Percentiles rank a stretch among this genome's conserved stretches.
phyloP scores from a whole-genome alignment of 2,113 vertebrate species.

The Oxygymnocypris stewartii region DNA sequence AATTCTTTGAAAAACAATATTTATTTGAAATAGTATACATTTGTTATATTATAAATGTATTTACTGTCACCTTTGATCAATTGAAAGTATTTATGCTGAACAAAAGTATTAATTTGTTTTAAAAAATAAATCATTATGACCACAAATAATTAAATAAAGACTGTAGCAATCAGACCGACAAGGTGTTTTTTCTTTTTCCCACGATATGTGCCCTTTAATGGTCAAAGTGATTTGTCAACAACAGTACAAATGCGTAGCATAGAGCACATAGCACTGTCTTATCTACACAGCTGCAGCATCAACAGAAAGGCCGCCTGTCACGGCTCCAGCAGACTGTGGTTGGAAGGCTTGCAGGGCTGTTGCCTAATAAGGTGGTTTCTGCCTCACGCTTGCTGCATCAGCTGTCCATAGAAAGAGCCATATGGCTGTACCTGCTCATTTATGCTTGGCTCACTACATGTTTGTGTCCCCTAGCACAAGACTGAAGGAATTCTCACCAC shows the following conservation, averaged over 20 bases:
- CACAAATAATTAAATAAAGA: not conserved
- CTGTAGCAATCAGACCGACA: not conserved
- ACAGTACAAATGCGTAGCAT: not conserved
- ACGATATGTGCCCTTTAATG: not conserved
- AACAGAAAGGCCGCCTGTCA: slow-evolving; percentile 12
- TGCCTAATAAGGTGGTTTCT: slow-evolving; percentile 39
- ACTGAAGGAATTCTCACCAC: not conserved
- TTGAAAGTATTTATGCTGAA: not conserved
- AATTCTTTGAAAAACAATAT: no score
- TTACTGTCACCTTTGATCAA: not conserved
- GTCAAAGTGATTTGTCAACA: not conserved
- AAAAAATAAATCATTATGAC: not conserved
- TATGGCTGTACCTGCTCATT: slow-evolving; percentile 26
- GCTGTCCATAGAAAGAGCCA: slow-evolving; percentile 30
- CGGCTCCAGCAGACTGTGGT: slow-evolving; percentile 21
- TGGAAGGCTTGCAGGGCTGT: slow-evolving; percentile 26
- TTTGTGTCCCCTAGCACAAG: not conserved
- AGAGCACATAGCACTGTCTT: not conserved
- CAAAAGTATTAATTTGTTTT: not conserved
- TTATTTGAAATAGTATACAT: no score
- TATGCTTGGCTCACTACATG: slow-evolving; percentile 25
- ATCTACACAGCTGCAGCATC: slow-evolving; percentile 41
- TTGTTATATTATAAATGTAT: not conserved
- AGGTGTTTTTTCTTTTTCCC: not conserved
- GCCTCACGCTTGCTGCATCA: slow-evolving; percentile 30